A percentile compares a stretch with the other conserved stretches of the same genome.
Conservation (phyloP, 2,797 vertebrate genomes). For the Halcyon leucocephala region DNA sequence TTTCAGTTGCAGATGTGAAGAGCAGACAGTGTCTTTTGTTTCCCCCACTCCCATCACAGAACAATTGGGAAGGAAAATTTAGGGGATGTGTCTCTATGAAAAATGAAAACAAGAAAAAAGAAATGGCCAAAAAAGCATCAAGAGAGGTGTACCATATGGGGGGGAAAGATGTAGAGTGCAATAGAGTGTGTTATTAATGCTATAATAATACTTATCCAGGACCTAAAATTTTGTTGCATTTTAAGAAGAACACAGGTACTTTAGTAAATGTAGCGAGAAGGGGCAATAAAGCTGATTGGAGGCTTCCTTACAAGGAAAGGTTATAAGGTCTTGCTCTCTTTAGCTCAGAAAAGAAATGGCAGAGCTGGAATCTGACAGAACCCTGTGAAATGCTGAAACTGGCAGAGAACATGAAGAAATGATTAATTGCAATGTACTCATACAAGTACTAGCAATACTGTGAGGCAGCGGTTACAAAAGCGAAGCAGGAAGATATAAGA, state of each 20-base stretch:
- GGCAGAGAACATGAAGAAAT: not conserved
- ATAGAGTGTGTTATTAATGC: not conserved
- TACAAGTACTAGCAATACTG: not conserved
- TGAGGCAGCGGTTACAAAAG: not conserved
- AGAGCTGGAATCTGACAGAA: not conserved
- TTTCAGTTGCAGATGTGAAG: not conserved
- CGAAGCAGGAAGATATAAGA: accelerated
- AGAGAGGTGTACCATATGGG: not conserved
- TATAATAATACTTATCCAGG: not conserved
- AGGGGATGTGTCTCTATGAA: not conserved
- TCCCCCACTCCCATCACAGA: not conserved
- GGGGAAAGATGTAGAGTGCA: not conserved
- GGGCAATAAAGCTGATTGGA: not conserved
- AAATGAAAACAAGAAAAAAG: not conserved
- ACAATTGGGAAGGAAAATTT: not conserved
- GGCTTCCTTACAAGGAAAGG: not conserved
- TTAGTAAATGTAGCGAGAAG: not conserved
- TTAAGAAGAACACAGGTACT: not conserved
- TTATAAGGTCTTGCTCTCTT: not conserved
- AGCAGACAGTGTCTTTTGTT: not conserved
- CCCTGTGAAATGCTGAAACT: not conserved
- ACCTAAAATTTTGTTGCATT: not conserved
- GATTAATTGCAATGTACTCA: not conserved
- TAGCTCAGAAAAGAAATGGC: not conserved
- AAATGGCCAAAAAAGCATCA: not conserved